Evolutionary conservation across 2,888 invertebrate genomes (phyloP), one percentile per base, ranked within the genome.

Genomic region (Heteromurus nitidus): DNA sequence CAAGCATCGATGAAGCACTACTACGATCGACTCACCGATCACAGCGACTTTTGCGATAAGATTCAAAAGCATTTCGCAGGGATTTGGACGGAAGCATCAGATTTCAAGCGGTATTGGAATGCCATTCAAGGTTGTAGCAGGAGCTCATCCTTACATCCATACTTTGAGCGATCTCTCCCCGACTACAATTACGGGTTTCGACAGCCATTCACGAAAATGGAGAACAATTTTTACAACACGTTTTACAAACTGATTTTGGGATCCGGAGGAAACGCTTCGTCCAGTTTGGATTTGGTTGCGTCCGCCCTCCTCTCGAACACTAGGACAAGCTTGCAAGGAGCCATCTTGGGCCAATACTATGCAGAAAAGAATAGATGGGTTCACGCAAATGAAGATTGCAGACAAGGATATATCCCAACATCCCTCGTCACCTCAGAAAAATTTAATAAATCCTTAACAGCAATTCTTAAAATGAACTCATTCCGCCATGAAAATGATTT

Each of bases 281-380:
- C 85, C 0, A 84, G 85, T 28, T 47, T 84, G 62, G 64, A 68
- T 20, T 28, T 64, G 53, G 72, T 76, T 18, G 76, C 76, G 3
- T 76, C 76, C 16, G 76, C 76, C n/a, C 65, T 70, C 1, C 82
- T 87, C 11, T 85, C 86, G 1, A 86, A 86, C 55, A 82, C 85
- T 1, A 62, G 86, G 24, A 84, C 83, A 3, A 81, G 84, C 1
- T 53, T 86, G 5, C 87, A 87, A 64, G 84, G 64, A 7, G 53
- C 79, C 0, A 22, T 84, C 1, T 64, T 87, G 24, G 80, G 79
- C 13, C 53, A 82, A 16, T 86, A 83, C 65, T 87, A 87, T 50
- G 87, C 86, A 1, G 85, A 87, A 47, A 82, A 85, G 72, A 84
- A 82, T 60, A 80, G 87, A 0, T 87, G 87, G 87, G 42, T 74